phyloP scores from a whole-genome alignment of 2,113 vertebrate species.

The Elanus axillaris region DNA sequence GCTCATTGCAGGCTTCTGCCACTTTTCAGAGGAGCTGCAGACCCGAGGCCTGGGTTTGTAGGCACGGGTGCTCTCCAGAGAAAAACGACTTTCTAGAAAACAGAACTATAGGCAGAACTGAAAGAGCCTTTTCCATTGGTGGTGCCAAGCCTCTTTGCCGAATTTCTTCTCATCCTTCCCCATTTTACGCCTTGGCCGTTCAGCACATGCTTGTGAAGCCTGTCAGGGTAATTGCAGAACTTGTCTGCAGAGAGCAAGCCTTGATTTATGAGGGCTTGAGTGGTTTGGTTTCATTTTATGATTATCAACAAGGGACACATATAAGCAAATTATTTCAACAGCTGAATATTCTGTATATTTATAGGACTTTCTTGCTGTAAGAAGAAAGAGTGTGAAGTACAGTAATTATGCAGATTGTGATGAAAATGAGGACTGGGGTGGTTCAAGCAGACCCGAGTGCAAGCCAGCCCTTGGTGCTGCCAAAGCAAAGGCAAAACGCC shows the following conservation, averaged over 20 bases:
- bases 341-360: background rate
- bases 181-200: fast-evolving
- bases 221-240: background rate
- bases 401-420: background rate
- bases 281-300: background rate
- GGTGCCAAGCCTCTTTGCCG: background rate
- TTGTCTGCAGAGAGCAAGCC: background rate
- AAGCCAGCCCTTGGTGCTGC: background rate
- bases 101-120: background rate
- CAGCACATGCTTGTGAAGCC: background rate
- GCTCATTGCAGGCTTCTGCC: background rate
- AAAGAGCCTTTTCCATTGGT: fast-evolving
- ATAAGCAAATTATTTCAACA: background rate
- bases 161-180: background rate
- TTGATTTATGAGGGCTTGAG: background rate
- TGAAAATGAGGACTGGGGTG: background rate
- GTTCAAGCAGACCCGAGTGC: background rate
- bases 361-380: background rate
- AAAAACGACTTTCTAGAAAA: background rate
- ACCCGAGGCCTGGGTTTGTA: fast-evolving
- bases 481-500: background rate
- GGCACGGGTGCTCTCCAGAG: background rate
- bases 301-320: background rate
- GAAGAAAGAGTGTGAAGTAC: background rate
- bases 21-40: background rate